These are phyloP conservation scores for Urosaurus nigricauda DNA, from an alignment of 2,797 vertebrate species.

Conservation along the genomic window DNA sequence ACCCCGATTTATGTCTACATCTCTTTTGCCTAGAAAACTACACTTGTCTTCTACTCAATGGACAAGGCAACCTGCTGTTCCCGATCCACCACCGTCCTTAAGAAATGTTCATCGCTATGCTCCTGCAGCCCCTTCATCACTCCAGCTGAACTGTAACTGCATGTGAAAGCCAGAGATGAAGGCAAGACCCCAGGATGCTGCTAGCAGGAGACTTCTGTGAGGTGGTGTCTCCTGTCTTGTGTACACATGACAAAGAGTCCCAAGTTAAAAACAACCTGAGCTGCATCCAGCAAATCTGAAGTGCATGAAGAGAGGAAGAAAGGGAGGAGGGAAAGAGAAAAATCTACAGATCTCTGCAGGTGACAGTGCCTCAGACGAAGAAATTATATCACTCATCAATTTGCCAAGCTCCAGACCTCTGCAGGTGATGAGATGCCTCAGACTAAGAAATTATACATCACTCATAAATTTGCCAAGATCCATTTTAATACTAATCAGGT, in stretches of 20 bases:
- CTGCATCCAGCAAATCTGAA: background rate
- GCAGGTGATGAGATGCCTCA: slow-evolving; percentile 1
- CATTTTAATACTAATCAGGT: slow-evolving; percentile 28
- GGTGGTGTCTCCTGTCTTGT: background rate
- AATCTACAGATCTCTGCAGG: slow-evolving; percentile 11
- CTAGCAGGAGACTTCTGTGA: no score
- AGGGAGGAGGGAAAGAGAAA: background rate
- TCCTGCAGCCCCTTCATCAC: background rate
- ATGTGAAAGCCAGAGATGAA: background rate
- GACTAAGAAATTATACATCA: background rate
- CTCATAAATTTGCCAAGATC: slow-evolving; percentile 14
- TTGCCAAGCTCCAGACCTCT: slow-evolving; percentile 14
- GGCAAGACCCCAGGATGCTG: rapidly evolving
- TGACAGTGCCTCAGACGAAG: background rate
- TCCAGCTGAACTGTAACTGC: no score
- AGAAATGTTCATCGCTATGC: no score
- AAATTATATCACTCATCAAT: slow-evolving; percentile 24
- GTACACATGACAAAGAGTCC: no score
- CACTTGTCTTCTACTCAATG: background rate
- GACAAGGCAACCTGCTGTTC: background rate
- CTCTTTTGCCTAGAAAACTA: background rate
- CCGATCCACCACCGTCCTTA: background rate
- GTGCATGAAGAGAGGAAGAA: background rate
- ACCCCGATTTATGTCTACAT: no score
- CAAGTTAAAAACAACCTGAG: background rate